phyloP scores from a whole-genome alignment of 2,113 vertebrate species.

The Corythaixoides concolor region DNA sequence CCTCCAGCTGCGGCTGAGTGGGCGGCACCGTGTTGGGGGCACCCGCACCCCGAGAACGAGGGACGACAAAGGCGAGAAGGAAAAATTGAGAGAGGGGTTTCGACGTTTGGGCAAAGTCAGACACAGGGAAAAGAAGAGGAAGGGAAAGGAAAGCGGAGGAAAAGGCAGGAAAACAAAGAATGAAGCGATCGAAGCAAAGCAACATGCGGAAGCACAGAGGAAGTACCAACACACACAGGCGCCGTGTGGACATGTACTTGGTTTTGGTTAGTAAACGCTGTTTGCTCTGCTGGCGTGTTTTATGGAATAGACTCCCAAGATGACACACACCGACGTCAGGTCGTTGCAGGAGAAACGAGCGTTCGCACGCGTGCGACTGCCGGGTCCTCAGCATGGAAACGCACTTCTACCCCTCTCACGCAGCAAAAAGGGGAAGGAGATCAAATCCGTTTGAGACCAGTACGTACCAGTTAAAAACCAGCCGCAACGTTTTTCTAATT shows the following conservation, averaged over 20 bases:
- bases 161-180: neutral
- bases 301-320: neutral
- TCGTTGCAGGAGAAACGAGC: fast-evolving
- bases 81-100: neutral
- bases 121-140: neutral
- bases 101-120: neutral
- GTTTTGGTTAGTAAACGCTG: neutral
- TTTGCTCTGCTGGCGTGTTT: neutral
- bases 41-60: neutral
- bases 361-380: neutral
- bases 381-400: neutral
- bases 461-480: slow-evolving; percentile 16
- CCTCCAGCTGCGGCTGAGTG: neutral
- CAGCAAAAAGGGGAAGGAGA: neutral
- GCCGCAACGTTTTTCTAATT: neutral
- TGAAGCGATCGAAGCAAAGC: neutral
- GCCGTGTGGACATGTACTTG: fast-evolving
- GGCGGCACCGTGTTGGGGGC: neutral
- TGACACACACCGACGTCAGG: fast-evolving
- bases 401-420: neutral
- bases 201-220: neutral
- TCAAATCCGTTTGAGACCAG: neutral
- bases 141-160: neutral
- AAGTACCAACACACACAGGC: neutral
- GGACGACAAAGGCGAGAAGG: neutral